Evolutionary conservation across 2,797 vertebrate species (phyloP), one percentile per base, ranked within the genome.

Genomic region (Galaxias olidus): DNA sequence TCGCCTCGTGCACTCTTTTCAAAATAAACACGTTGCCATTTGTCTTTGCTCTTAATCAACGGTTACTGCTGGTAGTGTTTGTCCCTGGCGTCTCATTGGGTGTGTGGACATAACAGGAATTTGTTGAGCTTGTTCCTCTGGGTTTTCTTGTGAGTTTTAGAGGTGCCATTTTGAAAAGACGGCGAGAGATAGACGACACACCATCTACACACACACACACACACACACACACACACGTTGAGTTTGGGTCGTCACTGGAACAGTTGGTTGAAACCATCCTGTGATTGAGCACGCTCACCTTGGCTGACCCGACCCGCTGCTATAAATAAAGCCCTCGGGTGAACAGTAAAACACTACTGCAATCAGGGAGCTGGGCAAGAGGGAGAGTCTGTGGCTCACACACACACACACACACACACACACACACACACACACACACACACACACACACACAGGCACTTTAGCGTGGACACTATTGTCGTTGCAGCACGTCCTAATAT

Each of bases 241-340:
- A 40, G 20, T 15, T 56, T 10, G 14, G 42, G 54, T 42, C 54
- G 42, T 56, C 40, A 42, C 42, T n/a, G 55, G 55, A 57, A 43
- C 42, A 43, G 40, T 17, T n/a, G 14, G 42, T 43, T 57, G 43
- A 43, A 44, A 57, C 9, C 17, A 44, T 57, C n/a, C n/a, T 13
- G 14, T 57, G 41, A 57, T 57, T 54, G 41, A 65, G 20, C 10
- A 17, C 7, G 46, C 41, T 56, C 19, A 56, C 15, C 19, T 48
- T 18, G 43, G n/a, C 14, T 30, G 20, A 18, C n/a, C 54, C n/a
- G 20, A 18, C n/a, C 54, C n/a, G 45, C 14, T 20, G 45, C 20
- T 50, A 43, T 65, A 48, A 19, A 65, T 47, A 48, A 42, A 65
- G n/a, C 43, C 47, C 44, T 64, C 44, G 17, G 43, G 56, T 57